A percentile compares a stretch with the other conserved stretches of the same genome.
Evolutionary conservation across 1,140 invertebrate species (phyloP).

Genomic region (Camponotus pennsylvanicus): DNA sequence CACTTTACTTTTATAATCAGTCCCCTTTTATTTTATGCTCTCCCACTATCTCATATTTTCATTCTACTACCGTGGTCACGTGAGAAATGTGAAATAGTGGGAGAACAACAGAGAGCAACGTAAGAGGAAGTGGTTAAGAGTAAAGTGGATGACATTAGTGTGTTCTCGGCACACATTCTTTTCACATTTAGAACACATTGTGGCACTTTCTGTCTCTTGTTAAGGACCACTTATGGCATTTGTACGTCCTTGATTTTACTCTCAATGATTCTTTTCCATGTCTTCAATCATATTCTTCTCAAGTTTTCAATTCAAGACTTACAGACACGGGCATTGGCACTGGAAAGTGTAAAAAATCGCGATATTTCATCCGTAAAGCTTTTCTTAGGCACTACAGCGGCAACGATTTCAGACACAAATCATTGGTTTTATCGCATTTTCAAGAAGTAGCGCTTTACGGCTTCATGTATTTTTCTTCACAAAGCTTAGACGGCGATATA

Average conservation of each 20-base stretch:
- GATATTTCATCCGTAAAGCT: background rate
- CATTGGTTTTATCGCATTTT: background rate
- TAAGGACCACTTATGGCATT: no score
- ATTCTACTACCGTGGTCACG: no score
- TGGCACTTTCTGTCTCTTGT: no score
- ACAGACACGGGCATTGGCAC: background rate
- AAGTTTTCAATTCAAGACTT: background rate
- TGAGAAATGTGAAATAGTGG: no score
- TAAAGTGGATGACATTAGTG: no score
- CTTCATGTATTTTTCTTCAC: background rate
- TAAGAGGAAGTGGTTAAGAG: no score
- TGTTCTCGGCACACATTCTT: no score
- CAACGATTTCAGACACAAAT: background rate
- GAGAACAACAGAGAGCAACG: no score
- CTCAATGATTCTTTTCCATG: no score
- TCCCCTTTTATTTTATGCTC: background rate
- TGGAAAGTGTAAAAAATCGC: background rate
- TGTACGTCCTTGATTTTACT: no score
- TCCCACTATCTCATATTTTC: background rate
- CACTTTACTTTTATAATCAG: constrained; percentile 21
- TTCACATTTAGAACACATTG: no score
- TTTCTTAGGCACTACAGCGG: background rate
- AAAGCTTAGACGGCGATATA: constrained; percentile 9
- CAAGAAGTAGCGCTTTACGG: background rate
- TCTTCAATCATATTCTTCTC: no score